Evolutionary conservation across 92 coral and sea anemone genomes (phyloP), one percentile per base, ranked within the genome.

Genomic region (Porites lobata): DNA sequence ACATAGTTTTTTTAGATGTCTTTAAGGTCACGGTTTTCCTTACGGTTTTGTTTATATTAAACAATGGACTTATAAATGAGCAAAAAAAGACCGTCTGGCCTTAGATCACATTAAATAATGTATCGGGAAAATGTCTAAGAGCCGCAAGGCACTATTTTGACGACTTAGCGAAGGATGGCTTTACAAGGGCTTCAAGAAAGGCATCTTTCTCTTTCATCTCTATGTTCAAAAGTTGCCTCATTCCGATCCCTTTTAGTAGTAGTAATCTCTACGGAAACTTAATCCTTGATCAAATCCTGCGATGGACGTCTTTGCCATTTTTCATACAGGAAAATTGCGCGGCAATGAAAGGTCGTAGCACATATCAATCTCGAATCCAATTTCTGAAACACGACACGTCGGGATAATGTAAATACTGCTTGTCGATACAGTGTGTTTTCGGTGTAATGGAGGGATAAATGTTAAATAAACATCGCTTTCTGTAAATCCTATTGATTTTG

Each of bases 381-480:
- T 83, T 83, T 71, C 63, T 8, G 87, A 84, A 74, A 84, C 80
- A 47, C 56, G 87, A 84, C 50, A 84, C 73, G 77, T 82, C 86
- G 75, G 19, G 20, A 67, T 69, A 82, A 62, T 75, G 79, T 84
- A 84, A 84, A 73, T 76, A 84, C 69, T 8, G 72, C 80, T 61
- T 52, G 47, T 62, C 20, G 80, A 65, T 58, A 73, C 79, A 13
- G 32, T 61, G 65, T 20, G 57, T 70, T 38, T 38, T 57, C 38
- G 68, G 75, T 57, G 69, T 19, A 71, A 69, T 19, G 20, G 86
- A 19, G 69, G 57, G 86, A 59, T 3, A 70, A 82, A 82, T 82
- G 86, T 43, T 58, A 82, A 17, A n/a, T 19, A 69, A 82, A 69
- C 86, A 82, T 22, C 65, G 65, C 59, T 15, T 59, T 80, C 57